A percentile compares a stretch with the other conserved stretches of the same genome.
Evolutionary conservation across 2,797 vertebrate species (phyloP).

Genomic region (Sebastes diploproa): DNA sequence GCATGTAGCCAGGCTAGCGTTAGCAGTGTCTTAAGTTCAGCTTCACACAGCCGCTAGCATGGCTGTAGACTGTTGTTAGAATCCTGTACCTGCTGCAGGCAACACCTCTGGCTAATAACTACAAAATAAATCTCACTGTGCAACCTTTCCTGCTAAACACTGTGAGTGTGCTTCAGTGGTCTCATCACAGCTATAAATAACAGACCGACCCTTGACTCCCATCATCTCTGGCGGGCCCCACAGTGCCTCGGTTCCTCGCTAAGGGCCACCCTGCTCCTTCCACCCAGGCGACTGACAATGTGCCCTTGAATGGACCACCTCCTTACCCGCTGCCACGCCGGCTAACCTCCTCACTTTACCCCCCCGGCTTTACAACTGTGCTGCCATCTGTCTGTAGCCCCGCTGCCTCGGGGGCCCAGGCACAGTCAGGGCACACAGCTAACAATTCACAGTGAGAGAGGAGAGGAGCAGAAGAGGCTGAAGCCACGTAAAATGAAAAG

Average conservation of each 20-base stretch:
- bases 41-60: too few species aligned
- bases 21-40: background rate
- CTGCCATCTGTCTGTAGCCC: conserved; percentile 81
- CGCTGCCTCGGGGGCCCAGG: conserved; percentile 64
- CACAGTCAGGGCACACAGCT: conserved; percentile 52
- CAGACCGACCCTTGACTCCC: conserved; percentile 10
- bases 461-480: conserved; percentile 15
- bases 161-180: background rate
- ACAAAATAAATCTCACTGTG: background rate
- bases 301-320: conserved; percentile 71
- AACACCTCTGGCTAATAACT: background rate
- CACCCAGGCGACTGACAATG: conserved; percentile 28
- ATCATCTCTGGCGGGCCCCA: conserved; percentile 11
- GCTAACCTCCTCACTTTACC: conserved; percentile 69
- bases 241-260: conserved; percentile 1
- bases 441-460: conserved; percentile 40
- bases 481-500: background rate
- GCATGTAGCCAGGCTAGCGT: background rate
- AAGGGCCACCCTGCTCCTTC: conserved; percentile 22
- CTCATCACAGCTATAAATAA: conserved; percentile 34
- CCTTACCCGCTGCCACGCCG: conserved; percentile 48
- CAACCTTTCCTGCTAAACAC: background rate
- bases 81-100: background rate
- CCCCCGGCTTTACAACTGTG: conserved; percentile 79
- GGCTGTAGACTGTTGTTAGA: background rate